Evolutionary conservation across 2,113 vertebrate species (phyloP).

Genomic region (Engraulis encrasicolus): DNA sequence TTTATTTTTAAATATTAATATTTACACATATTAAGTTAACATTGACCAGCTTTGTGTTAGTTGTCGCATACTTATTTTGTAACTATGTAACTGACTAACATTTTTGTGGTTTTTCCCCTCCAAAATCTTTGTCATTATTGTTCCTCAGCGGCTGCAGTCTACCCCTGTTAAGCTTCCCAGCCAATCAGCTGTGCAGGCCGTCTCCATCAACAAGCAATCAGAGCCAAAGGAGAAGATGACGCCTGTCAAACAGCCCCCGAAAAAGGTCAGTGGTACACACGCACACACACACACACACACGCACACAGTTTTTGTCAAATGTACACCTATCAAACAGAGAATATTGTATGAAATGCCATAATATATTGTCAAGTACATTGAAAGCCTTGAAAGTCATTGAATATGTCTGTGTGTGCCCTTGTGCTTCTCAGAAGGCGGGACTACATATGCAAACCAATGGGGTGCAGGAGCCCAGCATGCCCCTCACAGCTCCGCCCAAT

Average conservation of each 20-base stretch:
- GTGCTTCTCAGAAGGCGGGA: constrained; percentile 67
- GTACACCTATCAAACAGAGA: not conserved
- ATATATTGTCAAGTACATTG: too few relatives aligned
- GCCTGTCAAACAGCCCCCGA: constrained; percentile 67
- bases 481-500: constrained; percentile 70
- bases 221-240: constrained; percentile 64
- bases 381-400: too few relatives aligned
- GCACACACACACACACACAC: not conserved
- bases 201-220: constrained; percentile 67
- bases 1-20: too few relatives aligned
- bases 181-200: constrained; percentile 57
- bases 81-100: too few relatives aligned
- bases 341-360: not conserved
- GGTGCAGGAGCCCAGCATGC: constrained; percentile 54
- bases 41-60: too few relatives aligned
- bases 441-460: constrained; percentile 65
- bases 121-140: not conserved
- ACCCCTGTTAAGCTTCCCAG: constrained; percentile 76
- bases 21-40: too few relatives aligned
- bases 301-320: too few relatives aligned
- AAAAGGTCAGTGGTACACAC: constrained; percentile 73
- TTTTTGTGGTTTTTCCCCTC: too few relatives aligned
- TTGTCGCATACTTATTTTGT: too few relatives aligned
- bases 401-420: not conserved
- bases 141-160: constrained; percentile 79